phyloP scores from a whole-genome alignment of 1,140 invertebrate species.

The Dufourea novaeangliae region DNA sequence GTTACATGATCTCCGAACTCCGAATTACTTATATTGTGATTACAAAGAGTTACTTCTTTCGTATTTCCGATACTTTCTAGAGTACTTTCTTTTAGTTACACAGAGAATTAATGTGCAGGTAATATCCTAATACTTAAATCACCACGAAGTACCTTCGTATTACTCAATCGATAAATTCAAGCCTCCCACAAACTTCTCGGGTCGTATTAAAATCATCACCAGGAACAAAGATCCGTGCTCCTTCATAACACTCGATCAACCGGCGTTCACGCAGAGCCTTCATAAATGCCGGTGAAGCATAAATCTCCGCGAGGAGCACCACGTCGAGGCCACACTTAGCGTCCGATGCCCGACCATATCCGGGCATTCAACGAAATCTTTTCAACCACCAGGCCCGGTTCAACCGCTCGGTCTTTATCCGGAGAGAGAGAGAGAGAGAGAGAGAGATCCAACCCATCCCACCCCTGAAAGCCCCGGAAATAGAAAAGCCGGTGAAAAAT shows the following conservation, averaged over 20 bases:
- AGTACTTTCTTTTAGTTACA: too few relatives aligned
- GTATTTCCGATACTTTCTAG: too few relatives aligned
- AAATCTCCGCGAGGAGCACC: background rate
- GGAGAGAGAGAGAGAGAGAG: background rate
- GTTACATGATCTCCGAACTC: too few relatives aligned
- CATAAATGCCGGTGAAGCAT: background rate
- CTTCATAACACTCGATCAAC: background rate
- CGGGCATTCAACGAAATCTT: background rate
- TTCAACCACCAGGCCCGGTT: slow-evolving; percentile 18
- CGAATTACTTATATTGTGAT: too few relatives aligned
- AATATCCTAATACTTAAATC: too few relatives aligned
- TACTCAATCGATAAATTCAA: background rate
- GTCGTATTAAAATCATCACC: background rate
- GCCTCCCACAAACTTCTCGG: background rate
- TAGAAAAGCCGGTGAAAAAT: slow-evolving; percentile 23
- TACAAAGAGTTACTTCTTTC: too few relatives aligned
- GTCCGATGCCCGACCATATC: background rate
- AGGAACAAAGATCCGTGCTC: slow-evolving; percentile 3
- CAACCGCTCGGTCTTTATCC: background rate
- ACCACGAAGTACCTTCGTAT: too few relatives aligned
- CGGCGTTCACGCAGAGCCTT: background rate
- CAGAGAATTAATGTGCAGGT: too few relatives aligned
- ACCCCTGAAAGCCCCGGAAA: background rate
- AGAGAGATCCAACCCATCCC: background rate
- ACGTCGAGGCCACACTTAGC: background rate